These are phyloP conservation scores for Picathartes gymnocephalus DNA, from an alignment of 2,113 vertebrate species.

Conservation along the genomic window DNA sequence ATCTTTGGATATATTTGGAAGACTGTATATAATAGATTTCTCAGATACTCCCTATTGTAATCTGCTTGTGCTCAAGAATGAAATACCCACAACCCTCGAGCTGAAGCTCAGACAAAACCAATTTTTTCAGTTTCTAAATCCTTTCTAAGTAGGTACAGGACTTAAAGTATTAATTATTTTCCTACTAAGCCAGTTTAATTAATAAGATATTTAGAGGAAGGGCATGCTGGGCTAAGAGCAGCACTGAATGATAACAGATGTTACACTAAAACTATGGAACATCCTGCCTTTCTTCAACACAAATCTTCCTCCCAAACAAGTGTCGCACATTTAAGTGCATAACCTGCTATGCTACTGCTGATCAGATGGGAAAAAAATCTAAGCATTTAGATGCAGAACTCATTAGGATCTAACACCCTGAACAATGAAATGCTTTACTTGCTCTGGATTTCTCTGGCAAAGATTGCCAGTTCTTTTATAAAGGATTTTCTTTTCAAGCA, in stretches of 20 bases:
- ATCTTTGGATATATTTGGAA: not conserved
- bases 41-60: not conserved
- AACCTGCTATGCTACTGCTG: not conserved
- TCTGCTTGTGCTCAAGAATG: not conserved
- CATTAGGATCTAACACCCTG: not conserved
- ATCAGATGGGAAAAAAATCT: not conserved
- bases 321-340: not conserved
- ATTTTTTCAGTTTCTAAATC: constrained; percentile 39
- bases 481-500: constrained; percentile 22
- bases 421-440: not conserved
- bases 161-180: constrained; percentile 55
- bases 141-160: constrained; percentile 26
- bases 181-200: constrained; percentile 52
- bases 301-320: constrained; percentile 8
- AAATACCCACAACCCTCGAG: not conserved
- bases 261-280: not conserved
- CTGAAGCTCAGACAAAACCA: not conserved
- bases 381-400: not conserved
- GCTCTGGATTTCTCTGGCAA: not conserved
- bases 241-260: constrained; percentile 37
- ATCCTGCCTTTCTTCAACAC: not conserved
- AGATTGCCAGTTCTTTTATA: not conserved
- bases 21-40: not conserved
- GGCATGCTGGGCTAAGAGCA: constrained; percentile 24
- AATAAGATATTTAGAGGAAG: constrained; percentile 54